Evolutionary conservation across 2,113 vertebrate genomes (phyloP).

Genomic region (Chaetops frenatus): DNA sequence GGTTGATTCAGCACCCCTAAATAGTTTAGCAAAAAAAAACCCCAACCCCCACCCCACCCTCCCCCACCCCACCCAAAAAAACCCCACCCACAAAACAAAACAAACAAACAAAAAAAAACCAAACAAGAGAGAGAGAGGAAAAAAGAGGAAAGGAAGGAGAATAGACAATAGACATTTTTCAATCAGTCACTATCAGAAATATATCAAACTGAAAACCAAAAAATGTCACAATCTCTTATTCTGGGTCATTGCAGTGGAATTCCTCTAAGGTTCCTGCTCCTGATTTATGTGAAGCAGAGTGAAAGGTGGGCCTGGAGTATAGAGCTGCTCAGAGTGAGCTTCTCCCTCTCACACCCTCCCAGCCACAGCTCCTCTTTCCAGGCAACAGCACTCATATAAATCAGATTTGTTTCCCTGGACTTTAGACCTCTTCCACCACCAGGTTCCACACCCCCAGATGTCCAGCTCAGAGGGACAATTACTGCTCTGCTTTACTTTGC

Average conservation of each 20-base stretch:
- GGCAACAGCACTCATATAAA: not conserved
- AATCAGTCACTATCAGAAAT: slow-evolving; percentile 19
- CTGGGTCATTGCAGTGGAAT: slow-evolving; percentile 60
- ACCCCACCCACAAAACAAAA: no score
- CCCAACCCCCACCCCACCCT: no score
- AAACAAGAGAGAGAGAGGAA: fast-evolving
- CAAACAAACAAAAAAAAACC: not conserved
- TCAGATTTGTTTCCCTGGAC: slow-evolving; percentile 19
- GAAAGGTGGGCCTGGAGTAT: not conserved
- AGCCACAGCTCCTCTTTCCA: not conserved
- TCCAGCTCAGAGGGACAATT: not conserved
- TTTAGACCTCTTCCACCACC: not conserved
- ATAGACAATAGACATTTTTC: not conserved
- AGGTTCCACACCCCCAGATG: not conserved
- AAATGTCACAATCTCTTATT: slow-evolving; percentile 57
- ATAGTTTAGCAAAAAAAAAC: not conserved
- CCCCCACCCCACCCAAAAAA: no score
- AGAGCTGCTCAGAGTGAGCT: not conserved
- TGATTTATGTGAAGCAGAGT: slow-evolving; percentile 36
- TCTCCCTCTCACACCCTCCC: slow-evolving; percentile 1
- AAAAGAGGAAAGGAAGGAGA: not conserved
- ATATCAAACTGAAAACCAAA: slow-evolving; percentile 44
- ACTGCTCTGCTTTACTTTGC: not conserved
- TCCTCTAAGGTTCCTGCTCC: slow-evolving; percentile 14
- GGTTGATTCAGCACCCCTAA: not conserved